Percentiles rank a stretch among this genome's conserved stretches.
Conservation (phyloP, 2,113 vertebrate genomes). For the Irena cyanogastra region DNA sequence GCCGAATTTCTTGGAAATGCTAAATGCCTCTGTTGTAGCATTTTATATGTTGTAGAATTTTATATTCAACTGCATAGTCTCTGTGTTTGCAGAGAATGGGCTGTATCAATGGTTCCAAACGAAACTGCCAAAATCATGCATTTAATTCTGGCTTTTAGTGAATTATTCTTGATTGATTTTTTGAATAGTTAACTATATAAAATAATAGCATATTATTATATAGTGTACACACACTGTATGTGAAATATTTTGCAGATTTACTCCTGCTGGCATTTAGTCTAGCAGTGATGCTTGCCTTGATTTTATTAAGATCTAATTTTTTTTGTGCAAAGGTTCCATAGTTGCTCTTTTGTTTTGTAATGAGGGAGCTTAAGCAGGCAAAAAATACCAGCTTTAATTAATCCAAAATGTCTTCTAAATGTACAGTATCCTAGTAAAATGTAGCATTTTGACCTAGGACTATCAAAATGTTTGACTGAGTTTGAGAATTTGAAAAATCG, state of each 20-base stretch:
- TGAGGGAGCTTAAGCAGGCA: background rate
- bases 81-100: background rate
- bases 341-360: background rate
- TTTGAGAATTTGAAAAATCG: background rate
- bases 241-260: background rate
- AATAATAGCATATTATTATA: background rate
- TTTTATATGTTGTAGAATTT: background rate
- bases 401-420: background rate
- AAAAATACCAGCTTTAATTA: background rate
- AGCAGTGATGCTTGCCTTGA: background rate
- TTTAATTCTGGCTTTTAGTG: background rate
- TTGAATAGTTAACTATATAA: background rate
- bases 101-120: background rate
- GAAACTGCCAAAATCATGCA: background rate
- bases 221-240: background rate
- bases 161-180: background rate
- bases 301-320: background rate
- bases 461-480: background rate
- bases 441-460: background rate
- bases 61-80: background rate
- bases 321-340: background rate
- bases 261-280: background rate
- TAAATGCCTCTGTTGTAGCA: background rate
- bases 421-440: background rate
- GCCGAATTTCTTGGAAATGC: background rate